Conservation (phyloP, 2,113 vertebrate species). For the Pseudolaguvia tuberculata region DNA sequence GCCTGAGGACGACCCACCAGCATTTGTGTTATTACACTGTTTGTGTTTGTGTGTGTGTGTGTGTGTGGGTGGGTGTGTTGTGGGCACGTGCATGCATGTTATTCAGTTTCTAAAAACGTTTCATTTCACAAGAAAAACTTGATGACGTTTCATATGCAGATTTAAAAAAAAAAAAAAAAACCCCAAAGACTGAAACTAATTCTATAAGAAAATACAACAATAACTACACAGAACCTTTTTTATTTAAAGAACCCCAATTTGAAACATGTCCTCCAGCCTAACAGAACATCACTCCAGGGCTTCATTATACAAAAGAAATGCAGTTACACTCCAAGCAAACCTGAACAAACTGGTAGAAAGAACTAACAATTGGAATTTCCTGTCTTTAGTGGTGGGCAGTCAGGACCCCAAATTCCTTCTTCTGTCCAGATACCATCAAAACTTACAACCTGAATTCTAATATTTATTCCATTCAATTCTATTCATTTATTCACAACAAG, state of each 20-base stretch:
- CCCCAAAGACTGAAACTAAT: background rate
- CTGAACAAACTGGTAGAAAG: background rate
- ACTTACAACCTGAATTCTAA: too few species aligned
- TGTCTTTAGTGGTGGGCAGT: too few species aligned
- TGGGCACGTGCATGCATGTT: constrained; percentile 1
- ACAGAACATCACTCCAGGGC: background rate
- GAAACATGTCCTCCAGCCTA: background rate
- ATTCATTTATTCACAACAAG: too few species aligned
- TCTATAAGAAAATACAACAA: background rate
- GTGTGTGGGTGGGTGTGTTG: constrained; percentile 30
- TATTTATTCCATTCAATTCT: too few species aligned
- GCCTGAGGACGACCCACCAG: constrained; percentile 68
- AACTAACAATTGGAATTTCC: too few species aligned
- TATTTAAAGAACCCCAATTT: background rate
- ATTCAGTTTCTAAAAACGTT: background rate
- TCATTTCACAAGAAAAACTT: constrained; percentile 13
- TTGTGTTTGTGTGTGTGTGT: constrained; percentile 32
- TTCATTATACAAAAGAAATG: background rate
- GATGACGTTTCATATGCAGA: background rate
- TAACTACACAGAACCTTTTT: background rate
- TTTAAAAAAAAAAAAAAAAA: background rate
- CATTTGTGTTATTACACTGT: constrained; percentile 46
- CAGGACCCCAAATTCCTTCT: too few species aligned
- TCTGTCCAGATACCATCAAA: too few species aligned
- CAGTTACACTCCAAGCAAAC: background rate